Conservation (phyloP, 2,888 invertebrate species). For the Neocrepidodera transversa region DNA sequence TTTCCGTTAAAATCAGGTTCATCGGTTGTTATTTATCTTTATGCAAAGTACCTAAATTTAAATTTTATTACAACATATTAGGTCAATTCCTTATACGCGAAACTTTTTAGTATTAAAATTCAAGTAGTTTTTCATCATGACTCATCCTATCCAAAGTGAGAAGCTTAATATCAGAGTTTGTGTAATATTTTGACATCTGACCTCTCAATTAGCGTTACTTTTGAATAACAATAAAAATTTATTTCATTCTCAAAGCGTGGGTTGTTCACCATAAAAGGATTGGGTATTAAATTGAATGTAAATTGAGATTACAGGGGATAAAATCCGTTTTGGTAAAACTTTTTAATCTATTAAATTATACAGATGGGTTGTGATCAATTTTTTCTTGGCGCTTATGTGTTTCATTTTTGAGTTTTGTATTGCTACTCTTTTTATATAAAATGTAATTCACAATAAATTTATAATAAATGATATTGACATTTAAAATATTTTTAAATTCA, state of each 20-base stretch:
- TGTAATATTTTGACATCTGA: conserved; percentile 16
- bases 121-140: background rate
- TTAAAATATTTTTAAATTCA: no score
- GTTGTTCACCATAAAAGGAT: background rate
- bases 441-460: no score
- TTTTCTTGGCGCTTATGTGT: no score
- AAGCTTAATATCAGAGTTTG: conserved; percentile 17
- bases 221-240: conserved; percentile 7
- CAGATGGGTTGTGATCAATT: no score
- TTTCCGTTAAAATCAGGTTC: no score
- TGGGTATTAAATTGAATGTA: conserved; percentile 10
- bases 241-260: background rate
- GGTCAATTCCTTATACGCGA: background rate
- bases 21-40: no score
- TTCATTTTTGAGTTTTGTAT: no score
- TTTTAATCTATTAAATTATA: conserved; percentile 4
- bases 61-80: background rate
- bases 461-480: no score
- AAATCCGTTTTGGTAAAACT: conserved; percentile 5
- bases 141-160: background rate
- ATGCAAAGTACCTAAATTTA: background rate
- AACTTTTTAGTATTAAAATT: background rate
- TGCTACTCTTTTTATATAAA: no score
- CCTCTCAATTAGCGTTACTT: conserved; percentile 17
- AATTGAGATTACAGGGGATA: conserved; percentile 11